Base-by-base conservation (phyloP, 2,797 vertebrate genomes). In the Hafferia zeledoni region DNA sequence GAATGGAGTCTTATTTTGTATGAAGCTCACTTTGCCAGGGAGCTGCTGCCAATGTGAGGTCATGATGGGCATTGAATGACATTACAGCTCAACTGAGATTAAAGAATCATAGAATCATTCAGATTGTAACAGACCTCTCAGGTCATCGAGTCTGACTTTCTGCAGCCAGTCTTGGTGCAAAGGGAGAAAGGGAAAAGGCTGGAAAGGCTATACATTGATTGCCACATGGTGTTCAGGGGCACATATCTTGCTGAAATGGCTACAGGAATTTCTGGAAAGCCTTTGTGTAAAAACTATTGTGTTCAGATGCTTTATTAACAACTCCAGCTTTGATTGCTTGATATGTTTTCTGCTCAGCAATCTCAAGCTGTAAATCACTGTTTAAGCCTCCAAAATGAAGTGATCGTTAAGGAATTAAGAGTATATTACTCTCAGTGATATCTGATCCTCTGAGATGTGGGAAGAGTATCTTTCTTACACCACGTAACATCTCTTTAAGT, bases 321-420 rank as follows among this genome's bases (percentile, higher is more conserved):
- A 41, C 87, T 93, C 74, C 56, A 57, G 60, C 70, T 70, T 93
- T 95, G 93, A 92, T 95, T 90, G 94, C 89, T 95, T 96, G 77
- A 67, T 95, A 70, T 94, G 87, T 95, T 90, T 75, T 91, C 92
- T 83, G 25, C 61, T 97, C 61, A 78, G 78, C 89, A 94, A 96
- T 81, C 94, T 87, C 63, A 92, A 95, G 63, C 41, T 63, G 56
- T 87, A 94, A 95, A 88, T 97, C 94, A 80, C 67, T 93, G 77
- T 64, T 89, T 90, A 97, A 97, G 77, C 91, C 86, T 72, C 78
- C 93, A 74, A 82, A 97, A 89, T 94, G 47, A 96, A 96, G 33
- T 93, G 86, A 88, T 95, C 37, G 0, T 97, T 87, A 96, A 89
- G 83, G 91, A 97, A 88, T 97, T 95, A 89, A 83, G 94, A 89